These are phyloP conservation scores for Oncorhynchus mykiss DNA, from an alignment of 2,113 vertebrate genomes.

Conservation along the genomic window DNA sequence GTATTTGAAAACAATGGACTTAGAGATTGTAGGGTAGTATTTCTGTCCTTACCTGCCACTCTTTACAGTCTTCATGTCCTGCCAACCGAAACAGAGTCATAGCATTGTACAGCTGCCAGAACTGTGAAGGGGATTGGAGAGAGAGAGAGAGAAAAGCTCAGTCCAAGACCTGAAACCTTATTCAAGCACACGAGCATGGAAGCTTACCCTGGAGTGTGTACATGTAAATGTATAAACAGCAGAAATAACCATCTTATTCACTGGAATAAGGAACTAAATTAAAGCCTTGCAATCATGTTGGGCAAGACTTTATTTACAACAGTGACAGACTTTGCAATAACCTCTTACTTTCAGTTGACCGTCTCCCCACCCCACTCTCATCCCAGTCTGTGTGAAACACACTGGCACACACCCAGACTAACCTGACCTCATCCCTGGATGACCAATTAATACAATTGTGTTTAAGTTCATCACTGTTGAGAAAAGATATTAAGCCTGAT, in stretches of 20 bases:
- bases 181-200: neutral
- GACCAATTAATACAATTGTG: neutral
- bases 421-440: neutral
- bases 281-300: too few relatives aligned
- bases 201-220: neutral
- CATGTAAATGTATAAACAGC: neutral
- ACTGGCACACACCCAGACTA: neutral
- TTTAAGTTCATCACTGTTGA: too few relatives aligned
- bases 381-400: neutral
- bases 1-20: too few relatives aligned
- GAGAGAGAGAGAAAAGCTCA: neutral
- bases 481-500: too few relatives aligned
- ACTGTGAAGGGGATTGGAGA: constrained; percentile 70
- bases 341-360: neutral
- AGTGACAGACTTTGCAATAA: neutral
- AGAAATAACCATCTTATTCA: neutral
- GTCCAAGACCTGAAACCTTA: neutral
- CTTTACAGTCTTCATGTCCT: constrained; percentile 86
- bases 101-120: constrained; percentile 97
- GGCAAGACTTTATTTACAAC: too few relatives aligned
- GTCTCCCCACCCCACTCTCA: neutral
- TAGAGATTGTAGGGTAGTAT: neutral
- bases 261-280: too few relatives aligned
- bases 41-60: constrained; percentile 88
- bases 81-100: constrained; percentile 88